Percentiles rank a stretch among this genome's conserved stretches.
These are phyloP conservation scores for Progne subis DNA, from an alignment of 2,113 vertebrate genomes.

Conservation along the genomic window DNA sequence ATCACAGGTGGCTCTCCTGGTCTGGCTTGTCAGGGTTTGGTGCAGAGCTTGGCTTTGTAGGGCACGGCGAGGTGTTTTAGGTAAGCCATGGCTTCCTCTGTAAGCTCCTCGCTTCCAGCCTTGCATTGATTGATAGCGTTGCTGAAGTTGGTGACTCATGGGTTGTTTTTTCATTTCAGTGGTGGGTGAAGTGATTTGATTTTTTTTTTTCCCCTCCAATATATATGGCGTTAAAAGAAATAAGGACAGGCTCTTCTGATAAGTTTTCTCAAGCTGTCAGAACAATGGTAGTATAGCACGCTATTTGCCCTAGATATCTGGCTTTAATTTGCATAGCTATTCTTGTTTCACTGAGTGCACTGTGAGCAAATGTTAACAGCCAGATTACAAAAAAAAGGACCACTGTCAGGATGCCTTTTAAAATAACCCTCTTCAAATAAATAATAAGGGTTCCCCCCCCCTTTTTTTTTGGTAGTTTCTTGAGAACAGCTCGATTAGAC, in stretches of 20 bases:
- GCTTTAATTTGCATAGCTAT: slow-evolving; percentile 68
- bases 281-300: slow-evolving; percentile 48
- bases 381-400: slow-evolving; percentile 16
- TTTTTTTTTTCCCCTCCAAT: not conserved
- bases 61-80: not conserved
- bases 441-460: accelerated
- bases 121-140: slow-evolving; percentile 35
- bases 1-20: not conserved
- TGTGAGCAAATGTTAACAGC: slow-evolving; percentile 58
- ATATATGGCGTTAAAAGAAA: slow-evolving; percentile 49
- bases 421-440: not conserved
- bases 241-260: slow-evolving; percentile 42
- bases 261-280: slow-evolving; percentile 56
- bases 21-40: not conserved
- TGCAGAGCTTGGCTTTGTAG: not conserved
- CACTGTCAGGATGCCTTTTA: not conserved
- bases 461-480: not conserved
- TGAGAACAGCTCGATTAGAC: not conserved
- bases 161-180: slow-evolving; percentile 47
- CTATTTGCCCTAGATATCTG: slow-evolving; percentile 69
- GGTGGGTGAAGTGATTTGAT: slow-evolving; percentile 46
- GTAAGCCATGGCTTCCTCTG: slow-evolving; percentile 1
- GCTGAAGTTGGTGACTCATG: slow-evolving; percentile 46
- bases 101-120: not conserved
- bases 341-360: slow-evolving; percentile 46